Evolutionary conservation across 64 coral and sea anemone genomes (phyloP).

Genomic region (Astreopora myriophthalma): DNA sequence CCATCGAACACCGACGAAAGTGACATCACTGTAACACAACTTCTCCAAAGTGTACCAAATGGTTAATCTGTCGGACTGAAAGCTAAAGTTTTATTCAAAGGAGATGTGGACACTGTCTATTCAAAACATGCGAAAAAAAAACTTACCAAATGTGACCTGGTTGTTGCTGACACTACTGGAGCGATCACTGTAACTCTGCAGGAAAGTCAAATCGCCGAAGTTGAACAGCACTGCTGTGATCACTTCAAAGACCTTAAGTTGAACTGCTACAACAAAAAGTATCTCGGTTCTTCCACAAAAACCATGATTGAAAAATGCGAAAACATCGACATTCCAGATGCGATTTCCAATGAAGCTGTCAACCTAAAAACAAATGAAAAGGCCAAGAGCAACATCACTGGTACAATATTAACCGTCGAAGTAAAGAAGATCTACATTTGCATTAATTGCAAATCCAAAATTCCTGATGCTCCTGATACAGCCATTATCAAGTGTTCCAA

Average conservation of each 20-base stretch:
- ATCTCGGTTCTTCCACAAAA: conserved; percentile 50
- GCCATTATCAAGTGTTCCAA: conserved; percentile 28
- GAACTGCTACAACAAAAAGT: conserved; percentile 55
- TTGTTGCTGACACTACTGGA: conserved; percentile 49
- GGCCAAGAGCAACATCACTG: conserved; percentile 25
- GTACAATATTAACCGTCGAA: conserved; percentile 13
- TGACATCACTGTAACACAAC: conserved; percentile 20
- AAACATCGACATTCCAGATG: conserved; percentile 44
- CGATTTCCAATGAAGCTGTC: not conserved
- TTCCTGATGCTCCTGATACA: conserved; percentile 31
- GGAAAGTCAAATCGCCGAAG: conserved; percentile 54
- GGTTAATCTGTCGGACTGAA: conserved; percentile 45
- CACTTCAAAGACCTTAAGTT: conserved; percentile 46
- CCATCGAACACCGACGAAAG: not conserved
- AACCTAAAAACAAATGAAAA: conserved; percentile 34
- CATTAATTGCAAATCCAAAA: conserved; percentile 44
- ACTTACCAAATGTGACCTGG: conserved; percentile 36
- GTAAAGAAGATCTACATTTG: conserved; percentile 24
- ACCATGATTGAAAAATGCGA: conserved; percentile 50
- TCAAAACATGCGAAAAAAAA: conserved; percentile 39
- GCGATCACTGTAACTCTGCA: conserved; percentile 26
- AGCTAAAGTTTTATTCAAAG: conserved; percentile 55
- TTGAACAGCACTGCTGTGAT: conserved; percentile 4
- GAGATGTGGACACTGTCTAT: conserved; percentile 19
- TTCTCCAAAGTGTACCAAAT: conserved; percentile 30